Evolutionary conservation across 2,113 vertebrate species (phyloP).

Genomic region (Alces alces): DNA sequence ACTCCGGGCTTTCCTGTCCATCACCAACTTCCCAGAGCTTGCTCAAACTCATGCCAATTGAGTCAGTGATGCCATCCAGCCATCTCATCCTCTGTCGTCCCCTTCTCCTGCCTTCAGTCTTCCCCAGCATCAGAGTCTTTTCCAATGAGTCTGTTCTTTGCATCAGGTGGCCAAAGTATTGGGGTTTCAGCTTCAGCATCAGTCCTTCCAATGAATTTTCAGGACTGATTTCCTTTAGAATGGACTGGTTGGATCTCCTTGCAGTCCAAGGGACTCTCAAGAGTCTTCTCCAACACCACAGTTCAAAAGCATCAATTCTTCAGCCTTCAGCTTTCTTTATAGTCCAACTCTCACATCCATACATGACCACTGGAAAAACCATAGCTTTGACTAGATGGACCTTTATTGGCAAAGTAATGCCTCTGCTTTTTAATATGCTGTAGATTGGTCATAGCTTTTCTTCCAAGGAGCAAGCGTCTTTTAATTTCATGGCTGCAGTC

Average conservation of each 20-base stretch:
- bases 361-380: background rate
- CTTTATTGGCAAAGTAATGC: background rate
- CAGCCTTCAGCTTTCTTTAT: background rate
- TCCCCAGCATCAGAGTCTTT: background rate
- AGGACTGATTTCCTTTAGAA: background rate
- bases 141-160: background rate
- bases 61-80: background rate
- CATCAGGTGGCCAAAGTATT: background rate
- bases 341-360: background rate
- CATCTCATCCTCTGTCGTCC: background rate
- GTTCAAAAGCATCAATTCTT: background rate
- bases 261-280: background rate
- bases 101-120: background rate
- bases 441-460: background rate
- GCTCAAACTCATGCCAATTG: background rate
- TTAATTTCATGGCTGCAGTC: background rate
- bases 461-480: background rate
- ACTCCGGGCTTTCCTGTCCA: background rate
- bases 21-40: background rate
- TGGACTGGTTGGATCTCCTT: background rate
- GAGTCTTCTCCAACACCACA: background rate
- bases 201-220: background rate
- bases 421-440: background rate
- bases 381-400: background rate
- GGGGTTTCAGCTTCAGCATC: background rate